Percentiles rank a stretch among this genome's conserved stretches.
These are phyloP conservation scores for Phyllopteryx taeniolatus DNA, from an alignment of 2,113 vertebrate species.

Conservation along the genomic window DNA sequence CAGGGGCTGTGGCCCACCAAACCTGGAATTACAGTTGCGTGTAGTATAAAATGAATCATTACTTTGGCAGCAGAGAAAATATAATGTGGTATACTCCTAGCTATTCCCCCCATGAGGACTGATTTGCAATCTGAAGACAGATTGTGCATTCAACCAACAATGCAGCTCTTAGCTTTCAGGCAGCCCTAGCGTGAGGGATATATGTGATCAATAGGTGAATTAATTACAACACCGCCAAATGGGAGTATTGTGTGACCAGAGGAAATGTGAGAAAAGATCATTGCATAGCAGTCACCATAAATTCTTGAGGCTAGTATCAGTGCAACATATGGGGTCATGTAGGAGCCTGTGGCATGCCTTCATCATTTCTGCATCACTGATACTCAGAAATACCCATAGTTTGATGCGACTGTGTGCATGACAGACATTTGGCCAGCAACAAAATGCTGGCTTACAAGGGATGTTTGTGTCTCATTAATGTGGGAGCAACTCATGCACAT, in stretches of 20 bases:
- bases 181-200: conserved; percentile 57
- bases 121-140: conserved; percentile 67
- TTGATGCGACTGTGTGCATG: conserved; percentile 9
- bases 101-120: conserved; percentile 47
- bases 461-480: conserved; percentile 39
- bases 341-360: conserved; percentile 14
- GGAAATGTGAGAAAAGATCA: conserved; percentile 54
- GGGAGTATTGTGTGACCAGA: conserved; percentile 42
- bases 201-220: conserved; percentile 71
- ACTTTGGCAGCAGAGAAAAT: conserved; percentile 56
- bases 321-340: conserved; percentile 9
- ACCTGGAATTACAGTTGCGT: conserved; percentile 44
- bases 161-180: conserved; percentile 52
- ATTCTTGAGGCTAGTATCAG: conserved; percentile 31
- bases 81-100: conserved; percentile 54
- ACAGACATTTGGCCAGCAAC: conserved; percentile 20
- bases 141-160: conserved; percentile 65
- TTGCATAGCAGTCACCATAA: conserved; percentile 21
- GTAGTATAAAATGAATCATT: conserved; percentile 59
- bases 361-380: conserved; percentile 36
- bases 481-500: conserved; percentile 37
- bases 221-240: conserved; percentile 63
- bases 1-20: conserved; percentile 24
- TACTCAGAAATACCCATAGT: conserved; percentile 2
- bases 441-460: conserved; percentile 17